phyloP scores from a whole-genome alignment of 2,113 vertebrate species.

The Reinhardtius hippoglossoides region DNA sequence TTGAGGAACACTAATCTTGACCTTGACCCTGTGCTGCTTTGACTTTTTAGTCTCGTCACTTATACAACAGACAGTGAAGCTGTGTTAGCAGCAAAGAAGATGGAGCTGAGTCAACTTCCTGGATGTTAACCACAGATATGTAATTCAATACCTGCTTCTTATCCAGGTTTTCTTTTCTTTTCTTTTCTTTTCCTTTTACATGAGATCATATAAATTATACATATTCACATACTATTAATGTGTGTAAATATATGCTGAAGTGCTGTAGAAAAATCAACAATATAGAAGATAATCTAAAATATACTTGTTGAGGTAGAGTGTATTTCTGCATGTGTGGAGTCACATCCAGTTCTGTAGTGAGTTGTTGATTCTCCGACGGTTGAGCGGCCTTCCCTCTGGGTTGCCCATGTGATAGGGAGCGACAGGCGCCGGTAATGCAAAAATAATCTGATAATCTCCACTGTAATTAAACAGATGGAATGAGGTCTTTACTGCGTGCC shows the following conservation, averaged over 20 bases:
- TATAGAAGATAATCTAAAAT: background rate
- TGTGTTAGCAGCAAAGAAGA: background rate
- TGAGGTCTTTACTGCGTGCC: conserved; percentile 73
- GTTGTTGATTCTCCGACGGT: conserved; percentile 42
- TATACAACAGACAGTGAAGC: too few relatives aligned
- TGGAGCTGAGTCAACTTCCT: background rate
- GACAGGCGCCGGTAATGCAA: conserved; percentile 79
- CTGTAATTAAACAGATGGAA: conserved; percentile 86
- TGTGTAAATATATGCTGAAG: background rate
- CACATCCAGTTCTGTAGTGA: conserved; percentile 28
- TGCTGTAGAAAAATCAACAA: background rate
- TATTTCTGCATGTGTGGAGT: conserved; percentile 17
- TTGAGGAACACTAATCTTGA: too few relatives aligned
- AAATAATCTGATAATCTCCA: conserved; percentile 83
- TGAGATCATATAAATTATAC: background rate
- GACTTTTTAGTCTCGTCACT: too few relatives aligned
- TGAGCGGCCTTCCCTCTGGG: conserved; percentile 58
- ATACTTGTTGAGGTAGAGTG: conserved; percentile 8
- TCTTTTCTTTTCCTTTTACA: background rate
- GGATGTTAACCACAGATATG: background rate
- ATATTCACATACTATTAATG: background rate
- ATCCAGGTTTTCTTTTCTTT: background rate
- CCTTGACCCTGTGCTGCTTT: too few relatives aligned
- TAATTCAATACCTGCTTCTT: background rate
- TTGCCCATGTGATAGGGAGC: conserved; percentile 59